Evolutionary conservation across 1,140 invertebrate species (phyloP).

Genomic region (Homarus americanus): DNA sequence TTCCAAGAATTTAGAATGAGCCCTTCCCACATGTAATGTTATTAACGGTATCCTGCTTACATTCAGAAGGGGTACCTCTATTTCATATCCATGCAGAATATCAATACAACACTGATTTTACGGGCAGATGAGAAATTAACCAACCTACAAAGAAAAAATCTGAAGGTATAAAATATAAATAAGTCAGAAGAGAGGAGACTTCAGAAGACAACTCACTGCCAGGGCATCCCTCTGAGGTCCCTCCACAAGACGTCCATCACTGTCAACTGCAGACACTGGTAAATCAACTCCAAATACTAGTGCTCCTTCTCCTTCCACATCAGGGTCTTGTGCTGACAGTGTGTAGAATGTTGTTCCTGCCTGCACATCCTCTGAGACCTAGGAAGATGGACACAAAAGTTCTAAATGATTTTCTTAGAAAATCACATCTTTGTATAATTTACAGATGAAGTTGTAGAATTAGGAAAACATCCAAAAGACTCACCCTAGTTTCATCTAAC

Average conservation of each 20-base stretch:
- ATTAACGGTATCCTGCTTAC: too few relatives aligned
- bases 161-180: neutral
- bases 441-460: too few relatives aligned
- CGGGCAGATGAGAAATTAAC: too few relatives aligned
- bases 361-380: constrained; percentile 69
- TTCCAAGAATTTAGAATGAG: too few relatives aligned
- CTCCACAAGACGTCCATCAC: constrained; percentile 87
- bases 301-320: constrained; percentile 82
- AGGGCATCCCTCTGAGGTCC: constrained; percentile 46
- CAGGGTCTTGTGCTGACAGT: constrained; percentile 84
- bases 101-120: too few relatives aligned
- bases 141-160: neutral
- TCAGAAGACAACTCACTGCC: constrained; percentile 18
- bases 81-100: too few relatives aligned
- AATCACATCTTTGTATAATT: too few relatives aligned
- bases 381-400: neutral
- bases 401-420: too few relatives aligned
- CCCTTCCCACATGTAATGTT: too few relatives aligned
- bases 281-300: constrained; percentile 86
- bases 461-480: too few relatives aligned
- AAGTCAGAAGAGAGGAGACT: neutral
- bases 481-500: too few relatives aligned
- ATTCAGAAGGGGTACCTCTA: too few relatives aligned
- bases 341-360: constrained; percentile 64
- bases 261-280: constrained; percentile 86